Base-by-base conservation (phyloP, 2,113 vertebrate genomes). In the Kryptolebias marmoratus region DNA sequence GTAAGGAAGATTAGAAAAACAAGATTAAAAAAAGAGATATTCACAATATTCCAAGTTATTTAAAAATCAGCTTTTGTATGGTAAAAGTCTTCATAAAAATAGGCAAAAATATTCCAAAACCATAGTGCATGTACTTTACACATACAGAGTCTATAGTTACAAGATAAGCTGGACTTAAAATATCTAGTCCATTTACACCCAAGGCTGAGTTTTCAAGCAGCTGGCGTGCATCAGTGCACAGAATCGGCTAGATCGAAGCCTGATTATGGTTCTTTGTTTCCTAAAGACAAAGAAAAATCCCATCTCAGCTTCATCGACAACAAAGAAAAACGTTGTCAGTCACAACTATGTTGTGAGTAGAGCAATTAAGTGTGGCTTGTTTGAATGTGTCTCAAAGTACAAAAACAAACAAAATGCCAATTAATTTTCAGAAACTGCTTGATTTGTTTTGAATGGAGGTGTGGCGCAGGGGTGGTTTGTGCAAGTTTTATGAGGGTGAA, bases 211-310 rank as follows among this genome's bases (percentile, higher is more conserved):
- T 61, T 42, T 73, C 44, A 30, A 66, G 65, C 53, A 68, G 70
- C 70, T 65, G 49, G 16, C 39, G 55, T 45, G 56, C 56, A 61
- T 83, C 68, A 68, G 58, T 47, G 54, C 48, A 42, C 61, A 27
- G 36, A 71, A 72, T 67, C 64, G 72, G 74, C 52, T 22, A 39
- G 75, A 85, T 71, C 52, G 18, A 87, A 71, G 57, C 27, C 70
- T 60, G 68, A 83, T 80, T 75, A 69, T 48, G 61, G 50, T 69
- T 81, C 52, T 80, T 81, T 81, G 77, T 81, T 74, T 82, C 82
- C 60, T 72, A 70, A 76, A 73, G 75, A 87, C 72, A 67, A 73
- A 74, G 22, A 71, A 76, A 75, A 79, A 57, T 52, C 59, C 70
- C 13, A 27, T 28, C 60, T 62, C 62, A 42, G 31, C 63, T 59